Evolutionary conservation across 2,797 vertebrate species (phyloP).

Genomic region (Coccyzus lansbergi): DNA sequence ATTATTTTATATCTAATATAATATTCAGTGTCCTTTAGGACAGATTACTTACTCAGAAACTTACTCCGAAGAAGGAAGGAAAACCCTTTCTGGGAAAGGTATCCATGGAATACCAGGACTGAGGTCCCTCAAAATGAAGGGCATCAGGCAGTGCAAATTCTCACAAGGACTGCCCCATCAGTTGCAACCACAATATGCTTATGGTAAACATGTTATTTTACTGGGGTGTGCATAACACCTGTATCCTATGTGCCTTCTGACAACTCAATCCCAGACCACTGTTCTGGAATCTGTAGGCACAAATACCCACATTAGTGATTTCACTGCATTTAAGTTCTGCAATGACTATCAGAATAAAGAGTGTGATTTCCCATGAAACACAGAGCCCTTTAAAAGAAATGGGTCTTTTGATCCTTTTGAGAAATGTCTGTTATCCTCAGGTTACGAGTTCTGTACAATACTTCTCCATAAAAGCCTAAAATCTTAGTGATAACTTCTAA

Average conservation of each 20-base stretch:
- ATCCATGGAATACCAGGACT: background rate
- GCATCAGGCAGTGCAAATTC: background rate
- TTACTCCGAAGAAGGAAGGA: background rate
- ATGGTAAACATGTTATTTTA: background rate
- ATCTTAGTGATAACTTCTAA: background rate
- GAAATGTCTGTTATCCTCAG: background rate
- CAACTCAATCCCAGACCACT: background rate
- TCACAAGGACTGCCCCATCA: background rate
- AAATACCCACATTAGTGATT: background rate
- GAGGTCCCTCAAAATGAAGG: background rate
- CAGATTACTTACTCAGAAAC: background rate
- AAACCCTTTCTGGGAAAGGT: background rate
- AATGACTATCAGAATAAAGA: background rate
- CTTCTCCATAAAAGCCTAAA: constrained; percentile 34
- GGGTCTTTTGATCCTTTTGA: background rate
- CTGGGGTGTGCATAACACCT: background rate
- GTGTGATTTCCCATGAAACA: background rate
- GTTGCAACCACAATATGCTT: background rate
- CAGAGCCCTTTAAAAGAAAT: background rate
- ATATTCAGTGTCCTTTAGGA: background rate
- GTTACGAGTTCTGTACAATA: background rate
- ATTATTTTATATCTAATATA: background rate
- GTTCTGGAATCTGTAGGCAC: background rate
- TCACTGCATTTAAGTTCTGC: background rate
- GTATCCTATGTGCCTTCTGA: background rate